These are phyloP conservation scores for Podotricha telesiphe DNA, from an alignment of 2,888 invertebrate genomes.

Conservation along the genomic window DNA sequence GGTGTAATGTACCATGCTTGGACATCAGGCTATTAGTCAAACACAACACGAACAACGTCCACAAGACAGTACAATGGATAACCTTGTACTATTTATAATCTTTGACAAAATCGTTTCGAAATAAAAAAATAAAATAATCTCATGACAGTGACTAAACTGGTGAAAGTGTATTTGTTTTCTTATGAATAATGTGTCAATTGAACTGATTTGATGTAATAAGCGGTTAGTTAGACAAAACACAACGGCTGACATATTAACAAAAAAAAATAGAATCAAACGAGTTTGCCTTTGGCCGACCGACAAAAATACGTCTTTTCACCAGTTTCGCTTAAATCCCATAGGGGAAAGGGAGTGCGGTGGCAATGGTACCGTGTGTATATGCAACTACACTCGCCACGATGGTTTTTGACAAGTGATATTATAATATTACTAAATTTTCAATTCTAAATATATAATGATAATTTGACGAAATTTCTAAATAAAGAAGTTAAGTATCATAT, in stretches of 20 bases:
- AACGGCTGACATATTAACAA: background rate
- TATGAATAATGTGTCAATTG: background rate
- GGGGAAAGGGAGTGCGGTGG: slow-evolving; percentile 55
- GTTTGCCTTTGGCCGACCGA: too few species aligned
- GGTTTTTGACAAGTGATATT: slow-evolving; percentile 36
- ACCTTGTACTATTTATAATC: slow-evolving; percentile 18
- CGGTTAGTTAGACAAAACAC: background rate
- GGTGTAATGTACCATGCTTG: slow-evolving; percentile 62
- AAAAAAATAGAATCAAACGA: background rate
- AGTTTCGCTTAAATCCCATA: slow-evolving; percentile 42
- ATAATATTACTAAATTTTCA: background rate
- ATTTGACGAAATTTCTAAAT: too few species aligned
- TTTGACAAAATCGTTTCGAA: slow-evolving; percentile 42
- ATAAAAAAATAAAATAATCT: slow-evolving; percentile 75
- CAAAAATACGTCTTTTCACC: slow-evolving; percentile 29
- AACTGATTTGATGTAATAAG: background rate
- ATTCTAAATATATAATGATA: background rate
- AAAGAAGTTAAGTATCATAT: too few species aligned
- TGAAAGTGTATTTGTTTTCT: slow-evolving; percentile 44
- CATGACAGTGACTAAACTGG: slow-evolving; percentile 60
- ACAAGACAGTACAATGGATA: slow-evolving; percentile 40
- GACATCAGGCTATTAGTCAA: slow-evolving; percentile 76
- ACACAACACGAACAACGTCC: slow-evolving; percentile 70
- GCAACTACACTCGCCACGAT: slow-evolving; percentile 55
- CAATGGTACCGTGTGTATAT: slow-evolving; percentile 59